Evolutionary conservation across 1,140 invertebrate species (phyloP).

Genomic region (Brachionus manjavacas): DNA sequence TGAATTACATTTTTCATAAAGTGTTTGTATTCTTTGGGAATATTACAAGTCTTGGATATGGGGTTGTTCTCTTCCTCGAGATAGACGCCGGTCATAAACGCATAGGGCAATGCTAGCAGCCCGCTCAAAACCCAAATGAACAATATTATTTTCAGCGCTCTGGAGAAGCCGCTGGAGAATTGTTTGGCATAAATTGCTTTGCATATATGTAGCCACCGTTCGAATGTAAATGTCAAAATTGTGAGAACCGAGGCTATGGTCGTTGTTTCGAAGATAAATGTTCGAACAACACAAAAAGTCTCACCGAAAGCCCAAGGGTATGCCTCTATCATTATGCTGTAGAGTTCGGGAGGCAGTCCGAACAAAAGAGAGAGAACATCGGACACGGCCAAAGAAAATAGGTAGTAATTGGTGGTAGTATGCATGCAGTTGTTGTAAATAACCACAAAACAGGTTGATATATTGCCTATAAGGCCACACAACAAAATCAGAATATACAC

Average conservation of each 20-base stretch:
- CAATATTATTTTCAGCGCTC: slow-evolving; percentile 74
- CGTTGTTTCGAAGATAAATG: slow-evolving; percentile 78
- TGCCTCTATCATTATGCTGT: slow-evolving; percentile 70
- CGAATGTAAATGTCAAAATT: slow-evolving; percentile 86
- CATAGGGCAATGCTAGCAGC: slow-evolving; percentile 68
- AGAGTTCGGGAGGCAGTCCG: slow-evolving; percentile 79
- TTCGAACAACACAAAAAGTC: slow-evolving; percentile 74
- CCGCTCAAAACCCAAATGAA: slow-evolving; percentile 72
- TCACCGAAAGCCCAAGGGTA: slow-evolving; percentile 82
- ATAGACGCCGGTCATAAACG: slow-evolving; percentile 43
- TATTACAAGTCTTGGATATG: slow-evolving; percentile 45
- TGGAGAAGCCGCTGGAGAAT: slow-evolving; percentile 71
- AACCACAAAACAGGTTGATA: slow-evolving; percentile 48
- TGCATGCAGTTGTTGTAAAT: slow-evolving; percentile 56
- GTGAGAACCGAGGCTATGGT: slow-evolving; percentile 87
- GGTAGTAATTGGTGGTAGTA: slow-evolving; percentile 74
- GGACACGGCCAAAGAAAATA: slow-evolving; percentile 84
- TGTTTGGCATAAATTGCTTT: slow-evolving; percentile 81
- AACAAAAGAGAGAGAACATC: slow-evolving; percentile 74
- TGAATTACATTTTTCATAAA: slow-evolving; percentile 29
- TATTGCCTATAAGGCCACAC: slow-evolving; percentile 50
- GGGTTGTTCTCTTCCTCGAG: not conserved
- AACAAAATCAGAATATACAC: slow-evolving; percentile 48
- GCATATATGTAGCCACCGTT: slow-evolving; percentile 88
- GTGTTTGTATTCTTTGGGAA: slow-evolving; percentile 42